phyloP scores from a whole-genome alignment of 2,797 vertebrate species.

The Mormyrops attenuatus region DNA sequence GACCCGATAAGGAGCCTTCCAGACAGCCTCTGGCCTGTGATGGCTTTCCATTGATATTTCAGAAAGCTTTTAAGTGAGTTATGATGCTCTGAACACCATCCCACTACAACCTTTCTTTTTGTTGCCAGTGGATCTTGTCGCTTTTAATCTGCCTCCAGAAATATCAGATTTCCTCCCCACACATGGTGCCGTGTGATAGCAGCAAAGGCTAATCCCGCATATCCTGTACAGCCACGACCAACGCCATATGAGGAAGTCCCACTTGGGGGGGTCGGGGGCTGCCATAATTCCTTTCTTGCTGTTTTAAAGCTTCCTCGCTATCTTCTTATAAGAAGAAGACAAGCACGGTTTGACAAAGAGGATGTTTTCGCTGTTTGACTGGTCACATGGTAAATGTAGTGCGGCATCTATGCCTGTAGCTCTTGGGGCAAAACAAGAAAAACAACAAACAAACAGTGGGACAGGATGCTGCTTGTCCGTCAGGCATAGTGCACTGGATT shows the following conservation, averaged over 20 bases:
- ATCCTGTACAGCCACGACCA: background rate
- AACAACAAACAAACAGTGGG: background rate
- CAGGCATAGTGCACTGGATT: background rate
- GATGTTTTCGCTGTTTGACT: background rate
- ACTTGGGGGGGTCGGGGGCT: background rate
- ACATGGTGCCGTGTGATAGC: background rate
- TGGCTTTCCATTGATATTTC: background rate
- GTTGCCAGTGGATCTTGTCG: background rate
- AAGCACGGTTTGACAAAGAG: background rate
- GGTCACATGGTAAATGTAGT: background rate
- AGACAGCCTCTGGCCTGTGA: background rate
- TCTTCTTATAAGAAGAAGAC: background rate
- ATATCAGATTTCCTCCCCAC: background rate
- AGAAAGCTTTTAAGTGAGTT: background rate
- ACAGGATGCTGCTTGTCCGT: background rate
- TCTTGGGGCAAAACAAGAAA: background rate
- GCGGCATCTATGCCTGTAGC: background rate
- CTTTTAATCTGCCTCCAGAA: constrained; percentile 2
- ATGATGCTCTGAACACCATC: background rate
- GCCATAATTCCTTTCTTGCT: background rate
- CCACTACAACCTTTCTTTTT: background rate
- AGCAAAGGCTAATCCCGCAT: background rate
- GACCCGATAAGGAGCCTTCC: background rate
- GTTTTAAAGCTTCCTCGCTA: background rate
- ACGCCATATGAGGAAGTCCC: background rate